These are phyloP conservation scores for Ictalurus furcatus DNA, from an alignment of 2,113 vertebrate genomes.

Conservation along the genomic window DNA sequence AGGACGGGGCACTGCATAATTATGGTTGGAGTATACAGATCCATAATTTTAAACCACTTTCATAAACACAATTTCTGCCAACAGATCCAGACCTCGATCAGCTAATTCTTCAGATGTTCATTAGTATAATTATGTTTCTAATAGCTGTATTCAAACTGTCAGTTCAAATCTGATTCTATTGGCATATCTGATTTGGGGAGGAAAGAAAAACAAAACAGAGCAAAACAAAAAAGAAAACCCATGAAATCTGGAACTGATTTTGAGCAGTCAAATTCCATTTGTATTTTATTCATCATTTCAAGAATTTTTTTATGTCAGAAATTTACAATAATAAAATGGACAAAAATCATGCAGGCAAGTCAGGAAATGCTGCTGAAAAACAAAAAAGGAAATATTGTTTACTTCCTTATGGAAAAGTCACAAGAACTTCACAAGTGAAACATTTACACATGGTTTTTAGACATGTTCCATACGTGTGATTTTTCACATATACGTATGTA, in stretches of 20 bases:
- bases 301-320: not conserved
- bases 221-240: not conserved
- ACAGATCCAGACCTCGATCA: not conserved
- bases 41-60: constrained; percentile 6
- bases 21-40: not conserved
- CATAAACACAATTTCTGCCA: not conserved
- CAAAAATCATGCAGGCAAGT: not conserved
- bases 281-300: not conserved
- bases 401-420: not conserved
- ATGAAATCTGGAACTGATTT: not conserved
- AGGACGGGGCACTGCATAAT: not conserved
- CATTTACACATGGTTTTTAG: not conserved
- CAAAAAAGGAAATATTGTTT: not conserved
- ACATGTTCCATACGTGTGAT: not conserved
- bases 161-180: not conserved
- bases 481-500: too few species aligned
- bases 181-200: not conserved
- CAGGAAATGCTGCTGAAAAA: not conserved
- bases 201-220: not conserved
- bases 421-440: not conserved
- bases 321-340: not conserved
- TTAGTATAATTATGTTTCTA: not conserved
- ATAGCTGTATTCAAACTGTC: not conserved
- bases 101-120: not conserved
- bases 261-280: not conserved